Percentiles rank a stretch among this genome's conserved stretches.
phyloP scores from a whole-genome alignment of 2,113 vertebrate species.

The Gadus macrocephalus region DNA sequence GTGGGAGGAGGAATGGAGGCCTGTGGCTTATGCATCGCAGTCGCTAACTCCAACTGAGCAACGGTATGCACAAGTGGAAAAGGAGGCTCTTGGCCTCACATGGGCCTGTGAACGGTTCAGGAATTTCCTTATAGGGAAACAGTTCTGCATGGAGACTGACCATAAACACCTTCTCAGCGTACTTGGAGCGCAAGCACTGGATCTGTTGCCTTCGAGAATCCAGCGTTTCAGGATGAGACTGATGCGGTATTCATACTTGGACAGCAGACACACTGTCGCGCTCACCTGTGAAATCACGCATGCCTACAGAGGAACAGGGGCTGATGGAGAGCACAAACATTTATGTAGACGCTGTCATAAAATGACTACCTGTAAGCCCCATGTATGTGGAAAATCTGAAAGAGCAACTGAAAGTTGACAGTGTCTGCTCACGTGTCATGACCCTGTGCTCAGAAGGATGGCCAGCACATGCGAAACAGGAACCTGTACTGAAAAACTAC shows the following conservation, averaged over 20 bases:
- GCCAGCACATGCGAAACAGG: constrained; percentile 2
- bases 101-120: constrained; percentile 14
- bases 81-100: constrained; percentile 3
- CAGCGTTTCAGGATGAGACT: constrained; percentile 15
- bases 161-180: background rate
- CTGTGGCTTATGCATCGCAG: constrained; percentile 13
- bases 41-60: constrained; percentile 11
- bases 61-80: constrained; percentile 4
- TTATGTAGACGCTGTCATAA: constrained; percentile 14
- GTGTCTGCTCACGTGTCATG: background rate
- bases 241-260: constrained; percentile 2
- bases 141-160: constrained; percentile 15
- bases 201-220: constrained; percentile 9
- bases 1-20: constrained; percentile 3
- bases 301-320: background rate
- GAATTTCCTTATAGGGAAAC: constrained; percentile 5
- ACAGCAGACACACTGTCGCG: constrained; percentile 17
- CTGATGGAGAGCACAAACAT: constrained; percentile 26
- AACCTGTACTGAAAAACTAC: constrained; percentile 3
- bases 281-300: background rate
- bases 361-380: constrained; percentile 10
- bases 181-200: constrained; percentile 14
- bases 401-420: background rate
- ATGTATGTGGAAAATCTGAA: background rate
- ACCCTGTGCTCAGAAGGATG: constrained; percentile 5